phyloP scores from a whole-genome alignment of 2,113 vertebrate species.

The Copsychus sechellarum region DNA sequence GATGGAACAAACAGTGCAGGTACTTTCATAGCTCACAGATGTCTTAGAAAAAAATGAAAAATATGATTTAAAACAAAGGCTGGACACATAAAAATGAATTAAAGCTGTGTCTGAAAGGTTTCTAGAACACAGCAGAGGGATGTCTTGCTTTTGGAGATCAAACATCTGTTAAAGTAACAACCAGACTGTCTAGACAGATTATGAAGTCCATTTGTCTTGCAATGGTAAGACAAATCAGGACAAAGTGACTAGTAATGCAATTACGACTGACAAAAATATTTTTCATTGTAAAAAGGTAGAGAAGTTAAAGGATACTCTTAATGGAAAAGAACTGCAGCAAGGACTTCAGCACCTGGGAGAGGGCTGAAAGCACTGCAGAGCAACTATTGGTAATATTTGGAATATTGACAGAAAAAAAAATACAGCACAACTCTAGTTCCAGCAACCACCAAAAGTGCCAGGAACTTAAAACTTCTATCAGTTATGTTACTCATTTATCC shows the following conservation, averaged over 20 bases:
- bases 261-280: constrained; percentile 52
- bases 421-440: neutral
- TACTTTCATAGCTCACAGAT: neutral
- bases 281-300: neutral
- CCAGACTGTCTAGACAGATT: constrained; percentile 21
- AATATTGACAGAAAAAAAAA: neutral
- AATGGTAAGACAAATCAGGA: constrained; percentile 21
- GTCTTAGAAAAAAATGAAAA: constrained; percentile 12
- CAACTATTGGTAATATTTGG: neutral
- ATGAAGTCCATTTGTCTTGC: neutral
- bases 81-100: constrained; percentile 39
- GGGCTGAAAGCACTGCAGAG: neutral
- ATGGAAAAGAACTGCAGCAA: neutral
- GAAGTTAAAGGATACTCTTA: neutral
- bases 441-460: neutral
- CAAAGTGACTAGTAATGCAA: constrained; percentile 26
- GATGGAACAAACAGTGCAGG: neutral
- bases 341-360: neutral
- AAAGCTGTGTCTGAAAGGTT: neutral
- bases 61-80: constrained; percentile 26
- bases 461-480: neutral
- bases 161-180: constrained; percentile 54
- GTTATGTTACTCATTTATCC: neutral
- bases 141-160: constrained; percentile 37
- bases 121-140: constrained; percentile 22